These are phyloP conservation scores for Gasterosteus nipponicus DNA, from an alignment of 2,113 vertebrate species.

Conservation along the genomic window DNA sequence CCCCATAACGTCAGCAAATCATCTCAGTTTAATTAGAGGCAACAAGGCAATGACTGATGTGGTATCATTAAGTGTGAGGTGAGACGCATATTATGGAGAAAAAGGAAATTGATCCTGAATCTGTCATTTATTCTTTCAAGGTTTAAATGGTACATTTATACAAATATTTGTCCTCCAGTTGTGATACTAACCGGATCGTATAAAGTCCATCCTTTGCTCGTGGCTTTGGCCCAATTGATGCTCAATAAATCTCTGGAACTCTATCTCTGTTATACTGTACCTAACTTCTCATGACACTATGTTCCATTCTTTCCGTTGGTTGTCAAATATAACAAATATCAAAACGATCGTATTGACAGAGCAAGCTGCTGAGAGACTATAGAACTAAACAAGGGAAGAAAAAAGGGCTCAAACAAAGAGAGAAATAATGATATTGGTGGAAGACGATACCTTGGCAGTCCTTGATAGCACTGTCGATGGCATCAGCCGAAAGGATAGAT, in stretches of 20 bases:
- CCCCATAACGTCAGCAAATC: background rate
- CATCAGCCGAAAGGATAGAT: slow-evolving; percentile 91
- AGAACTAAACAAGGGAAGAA: background rate
- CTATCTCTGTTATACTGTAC: background rate
- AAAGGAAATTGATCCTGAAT: background rate
- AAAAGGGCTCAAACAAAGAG: slow-evolving; percentile 36
- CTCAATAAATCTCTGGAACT: background rate
- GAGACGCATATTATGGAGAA: background rate
- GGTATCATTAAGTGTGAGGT: slow-evolving; percentile 20
- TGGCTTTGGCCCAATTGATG: background rate
- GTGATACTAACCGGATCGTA: background rate
- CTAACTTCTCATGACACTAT: background rate
- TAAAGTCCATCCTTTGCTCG: background rate
- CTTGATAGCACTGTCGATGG: slow-evolving; percentile 91
- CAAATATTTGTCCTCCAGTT: background rate
- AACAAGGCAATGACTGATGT: background rate
- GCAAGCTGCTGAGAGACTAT: slow-evolving; percentile 6
- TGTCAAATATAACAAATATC: background rate
- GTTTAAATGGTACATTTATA: background rate
- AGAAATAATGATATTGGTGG: slow-evolving; percentile 61
- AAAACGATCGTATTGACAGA: background rate
- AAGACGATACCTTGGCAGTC: slow-evolving; percentile 94
- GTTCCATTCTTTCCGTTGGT: background rate
- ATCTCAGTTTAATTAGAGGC: slow-evolving; percentile 1
- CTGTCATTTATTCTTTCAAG: background rate